These are phyloP conservation scores for Sabatieria punctata DNA, from an alignment of 2,888 invertebrate genomes.

Conservation along the genomic window DNA sequence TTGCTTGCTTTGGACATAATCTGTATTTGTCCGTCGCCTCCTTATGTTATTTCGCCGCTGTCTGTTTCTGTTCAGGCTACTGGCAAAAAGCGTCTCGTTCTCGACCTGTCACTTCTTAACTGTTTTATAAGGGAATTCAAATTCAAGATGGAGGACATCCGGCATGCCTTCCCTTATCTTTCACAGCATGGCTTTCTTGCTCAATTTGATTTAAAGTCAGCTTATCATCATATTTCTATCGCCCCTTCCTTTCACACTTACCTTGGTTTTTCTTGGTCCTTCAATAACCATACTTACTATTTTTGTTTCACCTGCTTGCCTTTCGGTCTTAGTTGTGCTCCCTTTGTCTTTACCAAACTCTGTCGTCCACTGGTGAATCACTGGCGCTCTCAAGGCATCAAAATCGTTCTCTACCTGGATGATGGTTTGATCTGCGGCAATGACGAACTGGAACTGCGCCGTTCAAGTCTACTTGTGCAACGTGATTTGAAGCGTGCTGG, in stretches of 20 bases:
- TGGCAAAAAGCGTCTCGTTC: not conserved
- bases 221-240: conserved; percentile 8
- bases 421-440: no score
- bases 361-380: not conserved
- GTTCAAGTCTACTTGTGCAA: not conserved
- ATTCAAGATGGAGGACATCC: not conserved
- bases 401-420: conserved; percentile 4
- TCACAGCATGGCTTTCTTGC: conserved; percentile 1
- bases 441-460: no score
- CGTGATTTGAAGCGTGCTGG: not conserved
- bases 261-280: conserved; percentile 3
- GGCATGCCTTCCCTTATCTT: not conserved
- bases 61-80: no score
- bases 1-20: no score
- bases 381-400: conserved; percentile 5
- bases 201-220: conserved; percentile 5
- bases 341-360: conserved; percentile 7
- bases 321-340: conserved; percentile 5
- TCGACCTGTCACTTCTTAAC: not conserved
- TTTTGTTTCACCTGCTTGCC: conserved; percentile 6
- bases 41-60: no score
- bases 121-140: not conserved
- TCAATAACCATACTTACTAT: no score
- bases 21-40: no score
- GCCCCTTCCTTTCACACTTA: not conserved